These are phyloP conservation scores for Drosophila asahinai DNA, from an alignment of 1,140 invertebrate genomes.

Conservation along the genomic window DNA sequence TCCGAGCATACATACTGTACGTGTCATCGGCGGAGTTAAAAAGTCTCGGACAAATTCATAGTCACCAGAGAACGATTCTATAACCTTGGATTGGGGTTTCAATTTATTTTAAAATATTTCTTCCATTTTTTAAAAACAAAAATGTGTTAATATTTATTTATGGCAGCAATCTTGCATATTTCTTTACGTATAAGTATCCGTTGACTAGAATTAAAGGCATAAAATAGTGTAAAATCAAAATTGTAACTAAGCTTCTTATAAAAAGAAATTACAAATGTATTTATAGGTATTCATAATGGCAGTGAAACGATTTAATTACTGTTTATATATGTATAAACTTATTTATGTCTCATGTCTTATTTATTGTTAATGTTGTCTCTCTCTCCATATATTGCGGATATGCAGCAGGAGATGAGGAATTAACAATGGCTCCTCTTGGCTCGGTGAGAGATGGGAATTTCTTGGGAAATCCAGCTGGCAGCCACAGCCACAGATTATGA, in stretches of 20 bases:
- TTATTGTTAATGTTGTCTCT: slow-evolving; percentile 12
- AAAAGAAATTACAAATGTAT: too few species aligned
- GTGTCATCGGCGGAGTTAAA: slow-evolving; percentile 48
- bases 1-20: slow-evolving; percentile 26
- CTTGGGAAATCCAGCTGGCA: slow-evolving; percentile 45
- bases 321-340: background rate
- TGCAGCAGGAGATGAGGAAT: slow-evolving; percentile 33
- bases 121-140: background rate
- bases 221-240: too few species aligned
- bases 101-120: slow-evolving; percentile 5
- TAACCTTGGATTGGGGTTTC: slow-evolving; percentile 27
- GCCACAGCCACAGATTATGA: slow-evolving; percentile 38
- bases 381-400: slow-evolving; percentile 35
- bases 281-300: background rate
- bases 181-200: too few species aligned
- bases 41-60: slow-evolving; percentile 27
- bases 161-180: too few species aligned
- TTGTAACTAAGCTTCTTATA: background rate
- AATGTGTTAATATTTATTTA: too few species aligned
- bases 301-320: too few species aligned
- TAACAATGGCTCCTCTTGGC: slow-evolving; percentile 7
- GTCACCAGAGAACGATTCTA: slow-evolving; percentile 21
- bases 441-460: slow-evolving; percentile 30
- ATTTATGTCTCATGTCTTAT: slow-evolving; percentile 15
- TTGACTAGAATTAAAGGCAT: too few species aligned